Conservation (phyloP, 1,140 invertebrate species). For the Drosophila bifasciata region DNA sequence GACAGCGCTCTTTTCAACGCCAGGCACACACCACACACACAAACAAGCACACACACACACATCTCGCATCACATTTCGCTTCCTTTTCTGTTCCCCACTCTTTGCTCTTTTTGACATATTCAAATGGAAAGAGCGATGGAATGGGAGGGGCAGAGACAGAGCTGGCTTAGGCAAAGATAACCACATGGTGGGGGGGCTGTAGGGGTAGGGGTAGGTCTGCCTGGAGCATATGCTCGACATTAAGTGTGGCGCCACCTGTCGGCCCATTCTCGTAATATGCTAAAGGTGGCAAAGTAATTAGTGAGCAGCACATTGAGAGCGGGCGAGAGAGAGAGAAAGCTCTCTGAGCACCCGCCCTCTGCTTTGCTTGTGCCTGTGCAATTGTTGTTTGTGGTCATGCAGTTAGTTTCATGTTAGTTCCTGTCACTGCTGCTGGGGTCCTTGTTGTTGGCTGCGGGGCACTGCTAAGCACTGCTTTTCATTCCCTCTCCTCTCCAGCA, state of each 20-base stretch:
- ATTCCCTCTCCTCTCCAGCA: constrained; percentile 31
- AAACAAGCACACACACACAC: constrained; percentile 12
- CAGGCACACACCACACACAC: constrained; percentile 29
- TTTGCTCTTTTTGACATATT: constrained; percentile 38
- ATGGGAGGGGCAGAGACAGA: too few relatives aligned
- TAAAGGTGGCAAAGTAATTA: constrained; percentile 79
- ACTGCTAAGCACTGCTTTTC: constrained; percentile 62
- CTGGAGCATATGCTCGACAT: constrained; percentile 66
- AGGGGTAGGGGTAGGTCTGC: constrained; percentile 10
- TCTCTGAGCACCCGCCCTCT: constrained; percentile 20
- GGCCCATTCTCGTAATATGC: constrained; percentile 50
- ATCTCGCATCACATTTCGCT: constrained; percentile 11
- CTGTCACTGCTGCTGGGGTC: too few relatives aligned
- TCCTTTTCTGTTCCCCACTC: constrained; percentile 16
- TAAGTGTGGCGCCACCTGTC: constrained; percentile 54
- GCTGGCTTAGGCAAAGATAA: constrained; percentile 34
- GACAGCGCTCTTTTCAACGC: constrained; percentile 36
- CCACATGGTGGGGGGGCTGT: constrained; percentile 66
- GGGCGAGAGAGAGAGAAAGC: constrained; percentile 29
- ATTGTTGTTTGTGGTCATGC: constrained; percentile 44
- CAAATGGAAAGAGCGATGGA: constrained; percentile 29
- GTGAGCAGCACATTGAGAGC: constrained; percentile 38
- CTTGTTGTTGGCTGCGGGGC: constrained; percentile 21
- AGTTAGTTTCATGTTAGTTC: constrained; percentile 40
- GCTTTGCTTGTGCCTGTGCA: constrained; percentile 26